Percentiles rank a stretch among this genome's conserved stretches.
Conservation (phyloP, 2,113 vertebrate species). For the Columba livia region DNA sequence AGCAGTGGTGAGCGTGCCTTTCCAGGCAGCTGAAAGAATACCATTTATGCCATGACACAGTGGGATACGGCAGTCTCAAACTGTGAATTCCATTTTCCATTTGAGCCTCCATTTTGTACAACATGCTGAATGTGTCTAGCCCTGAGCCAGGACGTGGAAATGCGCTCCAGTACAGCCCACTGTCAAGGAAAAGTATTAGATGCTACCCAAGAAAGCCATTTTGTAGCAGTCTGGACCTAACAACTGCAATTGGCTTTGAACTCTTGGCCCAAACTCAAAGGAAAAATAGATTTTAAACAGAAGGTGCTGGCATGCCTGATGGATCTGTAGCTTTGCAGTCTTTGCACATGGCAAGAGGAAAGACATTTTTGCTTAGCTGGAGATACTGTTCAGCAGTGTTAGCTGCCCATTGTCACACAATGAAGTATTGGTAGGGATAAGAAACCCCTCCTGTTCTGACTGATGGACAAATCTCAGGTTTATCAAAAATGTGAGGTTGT, state of each 20-base stretch:
- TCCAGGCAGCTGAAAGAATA: constrained; percentile 15
- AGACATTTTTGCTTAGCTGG: neutral
- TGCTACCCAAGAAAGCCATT: neutral
- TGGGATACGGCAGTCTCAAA: neutral
- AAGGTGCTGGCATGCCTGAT: constrained; percentile 54
- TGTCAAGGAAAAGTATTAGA: constrained; percentile 51
- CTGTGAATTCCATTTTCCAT: constrained; percentile 45
- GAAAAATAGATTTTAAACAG: constrained; percentile 64
- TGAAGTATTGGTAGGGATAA: neutral
- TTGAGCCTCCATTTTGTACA: constrained; percentile 17
- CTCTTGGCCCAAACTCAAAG: constrained; percentile 26
- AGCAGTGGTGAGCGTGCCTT: neutral
- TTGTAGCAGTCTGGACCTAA: constrained; percentile 24
- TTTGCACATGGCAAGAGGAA: constrained; percentile 12
- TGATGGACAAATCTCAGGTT: neutral
- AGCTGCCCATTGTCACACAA: neutral
- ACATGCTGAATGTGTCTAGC: constrained; percentile 17
- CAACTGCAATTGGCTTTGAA: constrained; percentile 40
- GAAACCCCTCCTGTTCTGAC: neutral
- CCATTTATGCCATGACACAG: constrained; percentile 25
- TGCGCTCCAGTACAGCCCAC: neutral
- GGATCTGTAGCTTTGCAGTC: constrained; percentile 13
- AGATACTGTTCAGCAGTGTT: neutral
- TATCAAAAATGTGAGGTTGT: neutral
- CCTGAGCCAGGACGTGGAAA: neutral